phyloP scores from a whole-genome alignment of 2,113 vertebrate genomes.

The Rattus rattus region DNA sequence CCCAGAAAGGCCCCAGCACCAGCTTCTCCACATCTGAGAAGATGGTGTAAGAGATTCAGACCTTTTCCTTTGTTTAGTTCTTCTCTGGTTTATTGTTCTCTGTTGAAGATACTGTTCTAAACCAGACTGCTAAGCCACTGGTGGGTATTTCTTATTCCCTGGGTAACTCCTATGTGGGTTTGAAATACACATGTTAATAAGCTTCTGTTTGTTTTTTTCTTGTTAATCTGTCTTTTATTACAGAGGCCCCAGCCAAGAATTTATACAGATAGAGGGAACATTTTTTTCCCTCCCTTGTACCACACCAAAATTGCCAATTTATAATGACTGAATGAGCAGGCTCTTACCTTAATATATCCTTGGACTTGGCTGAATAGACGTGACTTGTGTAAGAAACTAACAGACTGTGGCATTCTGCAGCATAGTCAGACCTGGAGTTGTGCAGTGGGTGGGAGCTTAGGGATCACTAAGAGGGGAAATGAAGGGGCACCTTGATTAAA shows the following conservation, averaged over 20 bases:
- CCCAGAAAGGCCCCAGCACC: background rate
- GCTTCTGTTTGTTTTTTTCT: constrained; percentile 26
- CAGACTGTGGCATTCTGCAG: background rate
- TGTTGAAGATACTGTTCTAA: background rate
- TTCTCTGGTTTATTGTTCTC: background rate
- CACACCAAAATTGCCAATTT: background rate
- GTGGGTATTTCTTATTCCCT: background rate
- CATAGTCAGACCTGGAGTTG: background rate
- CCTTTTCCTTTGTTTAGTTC: background rate
- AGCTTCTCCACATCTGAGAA: background rate
- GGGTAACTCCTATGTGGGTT: background rate
- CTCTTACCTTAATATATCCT: constrained; percentile 8
- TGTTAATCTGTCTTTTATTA: background rate
- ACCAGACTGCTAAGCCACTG: background rate
- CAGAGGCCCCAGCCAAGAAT: background rate
- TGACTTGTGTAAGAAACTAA: background rate
- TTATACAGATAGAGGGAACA: background rate
- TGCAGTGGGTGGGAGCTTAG: background rate
- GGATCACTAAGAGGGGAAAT: background rate
- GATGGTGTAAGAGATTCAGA: background rate
- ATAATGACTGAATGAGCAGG: constrained; percentile 47
- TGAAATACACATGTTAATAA: constrained; percentile 9
- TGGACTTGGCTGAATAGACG: background rate
- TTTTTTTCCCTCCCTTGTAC: background rate
- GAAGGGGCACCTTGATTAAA: background rate